Evolutionary conservation across 2,888 invertebrate genomes (phyloP).

Genomic region (Axea sp.): DNA sequence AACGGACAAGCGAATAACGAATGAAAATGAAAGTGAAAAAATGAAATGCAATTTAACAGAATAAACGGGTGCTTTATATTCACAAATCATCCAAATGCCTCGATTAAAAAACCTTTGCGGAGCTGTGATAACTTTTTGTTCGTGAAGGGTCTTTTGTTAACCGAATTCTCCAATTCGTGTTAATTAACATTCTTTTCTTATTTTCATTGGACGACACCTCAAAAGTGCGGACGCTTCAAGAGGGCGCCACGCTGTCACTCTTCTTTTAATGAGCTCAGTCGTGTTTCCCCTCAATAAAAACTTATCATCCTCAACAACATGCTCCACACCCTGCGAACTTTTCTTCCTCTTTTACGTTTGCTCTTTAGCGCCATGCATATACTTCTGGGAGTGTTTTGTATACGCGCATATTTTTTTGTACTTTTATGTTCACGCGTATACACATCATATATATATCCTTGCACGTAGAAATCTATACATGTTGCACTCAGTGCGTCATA

Average conservation of each 20-base stretch:
- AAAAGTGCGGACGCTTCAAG: constrained; percentile 48
- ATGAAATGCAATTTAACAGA: constrained; percentile 4
- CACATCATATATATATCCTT: constrained; percentile 11
- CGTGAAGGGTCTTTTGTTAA: constrained; percentile 42
- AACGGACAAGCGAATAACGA: too few relatives aligned
- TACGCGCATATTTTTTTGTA: constrained; percentile 1
- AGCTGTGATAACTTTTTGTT: constrained; percentile 41
- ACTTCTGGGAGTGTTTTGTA: constrained; percentile 24
- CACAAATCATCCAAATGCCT: constrained; percentile 19
- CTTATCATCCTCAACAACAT: constrained; percentile 56
- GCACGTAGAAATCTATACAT: constrained; percentile 12
- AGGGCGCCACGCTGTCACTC: constrained; percentile 37
- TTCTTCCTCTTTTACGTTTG: constrained; percentile 40
- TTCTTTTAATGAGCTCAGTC: constrained; percentile 54
- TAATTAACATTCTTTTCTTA: constrained; percentile 57
- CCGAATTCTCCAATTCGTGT: constrained; percentile 48
- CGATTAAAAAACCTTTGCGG: constrained; percentile 41
- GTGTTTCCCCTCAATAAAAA: constrained; percentile 57
- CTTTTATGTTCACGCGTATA: constrained; percentile 5
- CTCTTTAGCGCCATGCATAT: constrained; percentile 40
- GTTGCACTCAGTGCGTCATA: constrained; percentile 58
- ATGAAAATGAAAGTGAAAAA: too few relatives aligned
- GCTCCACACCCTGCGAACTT: constrained; percentile 45
- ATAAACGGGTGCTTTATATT: constrained; percentile 10
- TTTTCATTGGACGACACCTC: constrained; percentile 41